Base-by-base conservation (phyloP, 2,888 invertebrate genomes). In the Athalia circularis region DNA sequence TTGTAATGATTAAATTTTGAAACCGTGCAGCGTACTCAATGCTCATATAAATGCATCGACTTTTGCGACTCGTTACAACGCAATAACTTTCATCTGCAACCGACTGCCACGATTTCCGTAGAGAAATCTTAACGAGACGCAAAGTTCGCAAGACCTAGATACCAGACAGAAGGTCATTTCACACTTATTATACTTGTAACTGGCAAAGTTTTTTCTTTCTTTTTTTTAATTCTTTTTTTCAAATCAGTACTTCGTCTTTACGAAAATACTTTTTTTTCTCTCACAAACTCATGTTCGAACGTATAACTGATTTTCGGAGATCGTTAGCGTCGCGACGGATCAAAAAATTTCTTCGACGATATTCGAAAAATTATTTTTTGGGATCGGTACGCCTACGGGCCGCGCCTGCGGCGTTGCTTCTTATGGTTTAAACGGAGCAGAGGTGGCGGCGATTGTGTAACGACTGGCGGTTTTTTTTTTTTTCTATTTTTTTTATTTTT, bases 331-430 rank as follows among this genome's bases (percentile, higher is more conserved):
- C 29, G 29, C 29, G n/a, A n/a, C n/a, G n/a, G n/a, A n/a, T n/a
- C n/a, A n/a, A n/a, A 29, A 29, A 29, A 29, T n/a, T n/a, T n/a
- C n/a, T n/a, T n/a, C 29, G 29, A 29, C 29, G 29, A 29, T 0
- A 29, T 29, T 29, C 29, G 29, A 29, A 29, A 29, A 29, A 29
- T 29, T 1, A 29, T 29, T 29, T 29, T 68, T 43, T 43, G 11
- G 68, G 5, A 13, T n/a, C 43, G 3, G n/a, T 64, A 29, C 64
- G 64, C 64, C 64, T 43, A 64, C 64, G 64, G 64, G 43, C 64
- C 64, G 64, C 64, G 11, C 64, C 64, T 64, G 3, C 11, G 29
- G 8, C 8, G 43, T 43, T 64, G n/a, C 11, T 59, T n/a, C 43
- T 45, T 45, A 64, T 64, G 3, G 45, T 45, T 6, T 1, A 64